Conservation (phyloP, 2,888 invertebrate genomes). For the Watsonalla binaria region DNA sequence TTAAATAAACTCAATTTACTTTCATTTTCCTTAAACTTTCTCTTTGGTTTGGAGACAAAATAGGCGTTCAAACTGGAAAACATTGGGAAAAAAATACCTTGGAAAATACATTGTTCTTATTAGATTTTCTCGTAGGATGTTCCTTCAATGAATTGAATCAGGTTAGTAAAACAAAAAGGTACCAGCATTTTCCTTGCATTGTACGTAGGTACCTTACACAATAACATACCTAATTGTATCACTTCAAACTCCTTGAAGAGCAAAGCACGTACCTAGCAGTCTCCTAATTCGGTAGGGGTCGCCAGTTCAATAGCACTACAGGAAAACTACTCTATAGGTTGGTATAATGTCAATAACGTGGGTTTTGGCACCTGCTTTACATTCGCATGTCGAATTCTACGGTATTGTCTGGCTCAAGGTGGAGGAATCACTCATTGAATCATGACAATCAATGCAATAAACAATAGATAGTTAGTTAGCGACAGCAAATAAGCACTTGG, state of each 20-base stretch:
- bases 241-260: background rate
- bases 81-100: too few species aligned
- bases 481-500: background rate
- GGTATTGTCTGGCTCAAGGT: slow-evolving; percentile 27
- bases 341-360: slow-evolving; percentile 21
- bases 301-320: slow-evolving; percentile 25
- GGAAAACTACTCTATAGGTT: slow-evolving; percentile 15
- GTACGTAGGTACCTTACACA: too few species aligned
- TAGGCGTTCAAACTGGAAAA: too few species aligned
- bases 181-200: background rate
- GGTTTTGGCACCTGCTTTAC: slow-evolving; percentile 22
- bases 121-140: background rate
- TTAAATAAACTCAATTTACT: slow-evolving; percentile 17
- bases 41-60: slow-evolving; percentile 9
- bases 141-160: background rate
- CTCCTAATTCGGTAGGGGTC: slow-evolving; percentile 3
- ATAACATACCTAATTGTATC: background rate
- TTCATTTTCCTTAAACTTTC: slow-evolving; percentile 39
- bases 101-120: background rate
- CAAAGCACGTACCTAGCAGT: background rate
- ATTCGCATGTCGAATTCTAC: slow-evolving; percentile 23
- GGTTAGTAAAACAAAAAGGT: background rate
- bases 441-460: slow-evolving; percentile 27
- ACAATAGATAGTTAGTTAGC: slow-evolving; percentile 38
- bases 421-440: slow-evolving; percentile 29